phyloP scores from a whole-genome alignment of 2,797 vertebrate species.

The Crenichthys baileyi region DNA sequence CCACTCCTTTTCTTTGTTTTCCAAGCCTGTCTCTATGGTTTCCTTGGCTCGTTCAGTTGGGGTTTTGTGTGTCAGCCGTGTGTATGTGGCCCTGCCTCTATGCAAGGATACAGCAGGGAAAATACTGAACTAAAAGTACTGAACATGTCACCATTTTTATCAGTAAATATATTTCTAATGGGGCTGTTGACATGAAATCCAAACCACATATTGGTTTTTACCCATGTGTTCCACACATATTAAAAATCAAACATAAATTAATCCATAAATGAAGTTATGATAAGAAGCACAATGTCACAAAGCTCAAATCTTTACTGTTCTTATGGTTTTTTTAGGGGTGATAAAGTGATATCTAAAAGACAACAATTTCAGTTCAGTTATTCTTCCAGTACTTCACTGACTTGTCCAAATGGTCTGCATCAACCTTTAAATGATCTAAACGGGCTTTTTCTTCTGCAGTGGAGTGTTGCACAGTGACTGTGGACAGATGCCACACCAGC shows the following conservation, averaged over 20 bases:
- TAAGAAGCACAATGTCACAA: not conserved
- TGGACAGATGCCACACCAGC: not conserved
- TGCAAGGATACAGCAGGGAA: slow-evolving; percentile 7
- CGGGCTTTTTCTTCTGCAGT: not conserved
- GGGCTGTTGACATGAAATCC: not conserved
- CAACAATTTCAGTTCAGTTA: not conserved
- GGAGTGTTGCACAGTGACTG: not conserved
- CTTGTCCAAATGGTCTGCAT: not conserved
- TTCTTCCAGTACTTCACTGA: not conserved
- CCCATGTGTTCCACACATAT: not conserved
- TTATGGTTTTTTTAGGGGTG: not conserved
- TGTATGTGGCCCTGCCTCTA: slow-evolving; percentile 16
- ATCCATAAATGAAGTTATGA: not conserved
- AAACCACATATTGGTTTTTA: not conserved
- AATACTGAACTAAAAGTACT: not conserved
- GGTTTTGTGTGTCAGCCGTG: slow-evolving; percentile 29
- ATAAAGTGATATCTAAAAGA: not conserved
- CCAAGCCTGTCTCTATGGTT: slow-evolving; percentile 50
- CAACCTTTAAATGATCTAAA: not conserved
- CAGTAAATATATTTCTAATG: not conserved
- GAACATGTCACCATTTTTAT: slow-evolving; percentile 2
- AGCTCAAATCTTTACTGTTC: not conserved
- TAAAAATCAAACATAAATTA: not conserved
- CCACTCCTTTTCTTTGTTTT: slow-evolving; percentile 36
- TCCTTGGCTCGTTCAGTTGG: slow-evolving; percentile 29